Percentiles rank a stretch among this genome's conserved stretches.
Conservation (phyloP, 2,797 vertebrate species). For the Muscicapa comitata region DNA sequence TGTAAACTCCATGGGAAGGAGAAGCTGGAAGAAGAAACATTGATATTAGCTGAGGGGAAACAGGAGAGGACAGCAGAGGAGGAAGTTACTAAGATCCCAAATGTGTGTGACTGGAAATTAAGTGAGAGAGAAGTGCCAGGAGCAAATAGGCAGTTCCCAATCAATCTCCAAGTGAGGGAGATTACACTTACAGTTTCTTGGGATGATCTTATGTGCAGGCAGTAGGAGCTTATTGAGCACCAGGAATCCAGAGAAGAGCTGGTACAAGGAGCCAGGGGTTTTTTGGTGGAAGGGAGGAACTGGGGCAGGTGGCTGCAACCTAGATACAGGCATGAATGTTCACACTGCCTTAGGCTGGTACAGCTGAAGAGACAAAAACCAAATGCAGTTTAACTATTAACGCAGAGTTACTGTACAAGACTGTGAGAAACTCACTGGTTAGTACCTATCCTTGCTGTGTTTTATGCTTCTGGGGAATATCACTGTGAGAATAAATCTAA, state of each 20-base stretch:
- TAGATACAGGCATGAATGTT: neutral
- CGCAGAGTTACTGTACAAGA: neutral
- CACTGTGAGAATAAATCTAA: neutral
- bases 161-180: neutral
- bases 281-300: neutral
- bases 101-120: neutral
- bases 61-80: neutral
- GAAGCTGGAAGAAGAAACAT: neutral
- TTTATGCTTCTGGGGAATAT: neutral
- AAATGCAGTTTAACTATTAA: neutral
- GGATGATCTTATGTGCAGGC: neutral
- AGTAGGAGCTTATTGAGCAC: neutral
- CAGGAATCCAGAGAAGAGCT: neutral
- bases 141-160: neutral
- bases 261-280: rapidly evolving
- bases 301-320: neutral
- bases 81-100: neutral
- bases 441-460: neutral
- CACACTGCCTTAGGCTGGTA: neutral
- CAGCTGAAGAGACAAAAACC: neutral
- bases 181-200: neutral
- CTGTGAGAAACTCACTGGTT: neutral
- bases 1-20: neutral
- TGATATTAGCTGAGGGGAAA: neutral
- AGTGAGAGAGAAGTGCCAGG: neutral